Percentiles rank a stretch among this genome's conserved stretches.
Conservation (phyloP, 2,113 vertebrate genomes). For the Bubo scandiacus region DNA sequence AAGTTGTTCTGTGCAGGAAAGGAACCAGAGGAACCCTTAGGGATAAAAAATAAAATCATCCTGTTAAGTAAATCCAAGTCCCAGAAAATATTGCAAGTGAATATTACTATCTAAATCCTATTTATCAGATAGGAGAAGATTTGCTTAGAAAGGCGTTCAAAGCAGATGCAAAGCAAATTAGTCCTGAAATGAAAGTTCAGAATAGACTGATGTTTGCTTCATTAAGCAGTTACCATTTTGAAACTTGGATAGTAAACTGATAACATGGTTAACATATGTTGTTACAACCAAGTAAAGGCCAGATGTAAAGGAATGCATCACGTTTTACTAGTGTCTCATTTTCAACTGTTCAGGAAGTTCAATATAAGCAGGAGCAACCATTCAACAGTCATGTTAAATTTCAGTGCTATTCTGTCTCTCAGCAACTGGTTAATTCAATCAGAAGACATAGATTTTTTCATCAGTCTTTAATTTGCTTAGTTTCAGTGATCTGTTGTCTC, state of each 20-base stretch:
- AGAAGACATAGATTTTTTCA: conserved; percentile 66
- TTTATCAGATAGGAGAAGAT: not conserved
- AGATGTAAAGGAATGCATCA: not conserved
- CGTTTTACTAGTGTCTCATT: not conserved
- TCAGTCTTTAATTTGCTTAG: conserved; percentile 71
- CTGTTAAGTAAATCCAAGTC: not conserved
- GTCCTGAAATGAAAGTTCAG: not conserved
- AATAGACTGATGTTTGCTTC: not conserved
- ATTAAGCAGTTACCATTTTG: not conserved
- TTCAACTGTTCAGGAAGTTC: not conserved
- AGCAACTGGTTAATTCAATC: conserved; percentile 62
- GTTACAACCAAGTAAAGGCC: not conserved
- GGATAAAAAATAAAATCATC: not conserved
- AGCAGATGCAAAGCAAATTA: not conserved
- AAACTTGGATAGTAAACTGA: not conserved
- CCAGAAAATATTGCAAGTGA: not conserved
- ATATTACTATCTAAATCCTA: not conserved
- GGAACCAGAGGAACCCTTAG: not conserved
- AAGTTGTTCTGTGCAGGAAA: not conserved
- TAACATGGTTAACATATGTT: not conserved
- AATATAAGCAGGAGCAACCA: not conserved
- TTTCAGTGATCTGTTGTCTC: conserved; percentile 58
- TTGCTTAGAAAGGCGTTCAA: not conserved
- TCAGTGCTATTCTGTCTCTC: conserved; percentile 19
- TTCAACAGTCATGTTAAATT: conserved; percentile 44